Evolutionary conservation across 2,888 invertebrate genomes (phyloP), one percentile per base, ranked within the genome.

Genomic region (Parelbella ahira): DNA sequence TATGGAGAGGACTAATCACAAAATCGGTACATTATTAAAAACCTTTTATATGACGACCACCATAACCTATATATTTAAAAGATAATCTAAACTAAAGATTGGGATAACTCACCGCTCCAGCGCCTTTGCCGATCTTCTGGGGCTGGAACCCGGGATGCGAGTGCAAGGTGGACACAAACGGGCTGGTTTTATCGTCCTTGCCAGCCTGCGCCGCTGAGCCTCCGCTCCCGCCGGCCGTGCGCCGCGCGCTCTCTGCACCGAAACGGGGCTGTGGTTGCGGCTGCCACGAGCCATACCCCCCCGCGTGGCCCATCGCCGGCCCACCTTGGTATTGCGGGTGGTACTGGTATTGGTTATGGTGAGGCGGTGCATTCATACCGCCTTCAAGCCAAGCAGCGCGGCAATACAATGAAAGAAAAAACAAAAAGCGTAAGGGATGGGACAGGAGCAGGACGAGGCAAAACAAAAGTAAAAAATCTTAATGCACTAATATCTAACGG

Each of bases 121-220:
- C 80, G 1, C 91, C 90, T 71, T 97, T 96, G 34, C 96, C 96
- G 51, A 95, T 92, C 89, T 97, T 97, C 74, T 97, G 97, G 5
- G 98, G 98, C 53, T 94, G 93, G 80, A 97, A 98, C 44, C 93
- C 93, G 21, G 97, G 94, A 86, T 97, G 96, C 25, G 97, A 96
- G 89, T 96, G 96, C 51, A 94, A 91, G 34, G 95, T 94, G 48
- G 94, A 92, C 30, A 95, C 89, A 79, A 98, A 98, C 9, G 97
- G 97, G 73, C 93, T 96, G 53, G 93, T 91, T 70, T 91, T 90
- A 59, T 91, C 91, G 58, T 91, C 91, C 60, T 90, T 90, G 45
- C 57, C 70, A 7, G 68, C 53, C 44, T 70, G 66, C 41, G 64
- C 50, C 27, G 61, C 51, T 49, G 61, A 59, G 13, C 55, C 57